Evolutionary conservation across 2,113 vertebrate species (phyloP).

Genomic region (Tursiops truncatus): DNA sequence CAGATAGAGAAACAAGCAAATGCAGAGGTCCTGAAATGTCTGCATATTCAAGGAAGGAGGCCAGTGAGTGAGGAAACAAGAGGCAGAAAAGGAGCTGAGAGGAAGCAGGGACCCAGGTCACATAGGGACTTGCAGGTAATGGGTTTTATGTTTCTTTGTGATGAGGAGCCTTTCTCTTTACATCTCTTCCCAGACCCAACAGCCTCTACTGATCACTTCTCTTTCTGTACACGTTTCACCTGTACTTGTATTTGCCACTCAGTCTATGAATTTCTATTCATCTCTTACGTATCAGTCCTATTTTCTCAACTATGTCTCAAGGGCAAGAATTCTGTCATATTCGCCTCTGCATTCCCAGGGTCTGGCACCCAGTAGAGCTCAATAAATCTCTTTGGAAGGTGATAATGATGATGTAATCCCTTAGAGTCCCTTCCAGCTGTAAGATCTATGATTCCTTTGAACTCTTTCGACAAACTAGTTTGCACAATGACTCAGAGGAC

Average conservation of each 20-base stretch:
- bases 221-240: not conserved
- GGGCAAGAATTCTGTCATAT: not conserved
- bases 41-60: not conserved
- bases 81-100: not conserved
- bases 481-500: constrained; percentile 47
- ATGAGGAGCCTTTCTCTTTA: not conserved
- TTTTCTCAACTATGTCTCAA: constrained; percentile 6
- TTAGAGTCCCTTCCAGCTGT: not conserved
- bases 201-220: not conserved
- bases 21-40: not conserved
- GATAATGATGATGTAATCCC: constrained; percentile 20
- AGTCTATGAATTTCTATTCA: not conserved
- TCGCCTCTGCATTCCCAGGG: not conserved
- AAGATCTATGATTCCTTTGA: constrained; percentile 37
- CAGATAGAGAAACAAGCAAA: not conserved
- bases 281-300: not conserved
- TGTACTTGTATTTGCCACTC: not conserved
- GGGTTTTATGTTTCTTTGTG: not conserved
- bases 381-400: constrained; percentile 47
- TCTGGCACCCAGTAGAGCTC: not conserved
- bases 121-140: not conserved
- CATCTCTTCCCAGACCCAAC: not conserved
- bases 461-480: constrained; percentile 36
- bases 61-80: not conserved
- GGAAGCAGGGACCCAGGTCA: not conserved